Evolutionary conservation across 2,888 invertebrate genomes (phyloP), one percentile per base, ranked within the genome.

Genomic region (Philereme transversata): DNA sequence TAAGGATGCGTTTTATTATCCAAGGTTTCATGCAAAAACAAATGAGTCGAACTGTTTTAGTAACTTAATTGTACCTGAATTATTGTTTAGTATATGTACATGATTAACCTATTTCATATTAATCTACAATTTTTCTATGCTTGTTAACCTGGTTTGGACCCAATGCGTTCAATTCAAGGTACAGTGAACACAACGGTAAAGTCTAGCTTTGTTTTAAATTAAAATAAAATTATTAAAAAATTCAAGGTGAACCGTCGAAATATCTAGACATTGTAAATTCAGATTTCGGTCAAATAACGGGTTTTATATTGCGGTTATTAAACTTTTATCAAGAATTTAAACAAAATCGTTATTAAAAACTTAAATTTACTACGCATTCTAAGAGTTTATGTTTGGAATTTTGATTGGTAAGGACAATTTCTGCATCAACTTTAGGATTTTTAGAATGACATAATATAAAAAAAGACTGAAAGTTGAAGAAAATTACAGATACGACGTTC

Each of bases 281-380:
- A 69, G 35, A 74, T 69, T 69, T 70, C 70, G 73, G 70, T 61
- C 73, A 54, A 11, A 46, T 70, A 74, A 72, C 75, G 72, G 73
- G 55, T 46, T 54, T 52, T 45, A 44, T 41, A 47, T 64, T 57
- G 55, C 56, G 59, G 58, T 52, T 55, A 58, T 43, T 61, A 61
- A 61, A 54, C 54, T 59, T 49, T 36, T 8, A 22, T 22, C 22
- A 2, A 22, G 3, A 22, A 3, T 3, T 22, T 22, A 22, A 22
- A 2, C 22, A 22, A 1, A 22, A 22, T 22, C 22, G 22, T 3
- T 1, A 22, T 22, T 22, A 1, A 22, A 2, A 22, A 22, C 4
- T 36, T 6, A 36, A 36, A 7, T 40, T 40, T 11, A 43, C 47
- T 11, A 36, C 45, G 22, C 52, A 46, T 35, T 45, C 34, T 34